Evolutionary conservation across 2,113 vertebrate species (phyloP).

Genomic region (Sapajus apella): DNA sequence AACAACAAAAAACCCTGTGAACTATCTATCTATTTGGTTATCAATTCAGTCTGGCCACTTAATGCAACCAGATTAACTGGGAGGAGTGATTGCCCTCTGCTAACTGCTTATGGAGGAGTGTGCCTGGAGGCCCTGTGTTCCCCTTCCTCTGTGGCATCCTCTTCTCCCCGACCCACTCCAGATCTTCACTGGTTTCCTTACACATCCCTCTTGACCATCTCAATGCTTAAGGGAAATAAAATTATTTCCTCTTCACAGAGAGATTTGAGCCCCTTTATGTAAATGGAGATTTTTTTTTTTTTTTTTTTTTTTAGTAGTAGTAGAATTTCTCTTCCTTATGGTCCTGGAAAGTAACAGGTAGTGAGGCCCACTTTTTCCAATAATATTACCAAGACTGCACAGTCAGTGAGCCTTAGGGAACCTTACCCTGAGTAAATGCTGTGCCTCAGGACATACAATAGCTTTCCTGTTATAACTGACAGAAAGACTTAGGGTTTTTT

Average conservation of each 20-base stretch:
- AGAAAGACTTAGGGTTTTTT: not conserved
- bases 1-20: not conserved
- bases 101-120: not conserved
- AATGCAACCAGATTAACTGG: not conserved
- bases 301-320: not conserved
- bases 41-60: not conserved
- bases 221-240: constrained; percentile 7
- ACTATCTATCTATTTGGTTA: not conserved
- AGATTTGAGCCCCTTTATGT: not conserved
- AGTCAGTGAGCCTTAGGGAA: constrained; percentile 17
- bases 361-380: not conserved
- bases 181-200: not conserved
- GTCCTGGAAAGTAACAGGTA: not conserved
- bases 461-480: constrained; percentile 42
- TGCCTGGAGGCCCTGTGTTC: not conserved
- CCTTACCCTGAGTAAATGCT: not conserved
- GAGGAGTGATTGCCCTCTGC: fast-evolving
- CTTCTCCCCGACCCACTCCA: not conserved
- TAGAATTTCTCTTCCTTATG: not conserved
- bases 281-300: not conserved
- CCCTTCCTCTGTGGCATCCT: not conserved
- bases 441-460: not conserved
- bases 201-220: not conserved
- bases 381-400: not conserved
- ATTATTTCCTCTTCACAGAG: constrained; percentile 28